Base-by-base conservation (phyloP, 1,140 invertebrate genomes). In the Drosophila pachea region DNA sequence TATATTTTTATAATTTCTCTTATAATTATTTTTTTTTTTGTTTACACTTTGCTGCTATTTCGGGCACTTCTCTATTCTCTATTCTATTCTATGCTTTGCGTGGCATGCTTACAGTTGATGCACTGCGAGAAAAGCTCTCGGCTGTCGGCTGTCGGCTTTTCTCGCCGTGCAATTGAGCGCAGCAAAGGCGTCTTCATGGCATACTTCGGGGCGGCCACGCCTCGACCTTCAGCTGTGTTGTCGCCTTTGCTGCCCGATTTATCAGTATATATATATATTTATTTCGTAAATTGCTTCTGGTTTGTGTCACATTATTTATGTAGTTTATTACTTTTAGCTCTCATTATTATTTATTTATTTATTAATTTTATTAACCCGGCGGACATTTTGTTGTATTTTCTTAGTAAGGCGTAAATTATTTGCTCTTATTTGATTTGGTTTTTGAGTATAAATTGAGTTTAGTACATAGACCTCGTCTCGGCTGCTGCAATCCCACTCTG, bases 361-460 rank as follows among this genome's bases (percentile, higher is more conserved):
- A 29, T 63, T 8, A 45, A 7, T 45, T 52, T 4, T 29, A 47
- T 49, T 60, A 59, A 52, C 29, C 14, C 49, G 5, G 33, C 36
- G 42, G 33, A 11, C 12, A 16, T 14, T 29, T 22, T 48, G 35
- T 54, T 47, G 22, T 33, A 40, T 63, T 45, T 49, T 40, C 14
- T 32, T 38, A 48, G 1, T 22, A 22, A 22, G 50, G 45, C 52
- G 35, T 64, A 38, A 47, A 52, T 69, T 52, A 8, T 14, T 67
- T 67, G 55, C 22, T 11, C 12, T 42, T n/a, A 5, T 43, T 43
- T 12, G 49, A 22, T 68, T 29, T 65, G 31, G 29, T 64, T 49
- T 49, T 64, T 12, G 8, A 45, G 61, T 69, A 64, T 31, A 56
- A 56, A 31, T 64, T 68, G n/a, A 56, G 36, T 69, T 69, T 12